Evolutionary conservation across 2,888 invertebrate genomes (phyloP), one percentile per base, ranked within the genome.

Genomic region (Cosmorhoe ocellata): DNA sequence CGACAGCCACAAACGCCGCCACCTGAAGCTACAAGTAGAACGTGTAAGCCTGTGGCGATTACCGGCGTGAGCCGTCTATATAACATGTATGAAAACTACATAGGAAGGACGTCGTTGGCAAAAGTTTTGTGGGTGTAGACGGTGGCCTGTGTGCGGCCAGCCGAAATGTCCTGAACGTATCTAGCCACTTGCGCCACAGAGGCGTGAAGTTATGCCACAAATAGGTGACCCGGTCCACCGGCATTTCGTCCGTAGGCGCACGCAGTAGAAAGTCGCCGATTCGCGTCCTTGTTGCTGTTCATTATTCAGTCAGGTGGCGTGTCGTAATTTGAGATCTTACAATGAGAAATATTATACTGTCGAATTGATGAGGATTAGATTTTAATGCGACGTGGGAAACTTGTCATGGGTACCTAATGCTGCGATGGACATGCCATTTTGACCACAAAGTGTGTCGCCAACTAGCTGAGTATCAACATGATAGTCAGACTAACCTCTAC

Each of bases 221-320:
- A 79, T 79, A 66, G 84, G 84, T 85, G 73, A 86, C 86, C 85
- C 73, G 76, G 83, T 83, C 59, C 34, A 40, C 61, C 66, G 76
- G 75, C 78, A 79, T 82, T 82, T 77, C 66, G 76, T 74, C 61
- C 65, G 76, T 74, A 61, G 63, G 56, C 66, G 66, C 61, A 69
- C 78, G 76, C 51, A 74, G 81, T 53, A 86, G 87, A 88, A 87
- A 87, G 88, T 84, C 63, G 66, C 64, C 61, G 56, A 65, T 64
- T 58, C 43, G 64, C 62, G 84, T 84, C 84, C 85, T 86, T 84
- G 81, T 72, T 74, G 46, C 54, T 34, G 45, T 37, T 59, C 43
- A 50, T 54, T 56, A 53, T 49, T 39, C 51, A 51, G 41, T 55
- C 56, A 55, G 60, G 61, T 63, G 59, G 37, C 33, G 42, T 39